Base-by-base conservation (phyloP, 2,113 vertebrate genomes). In the Cyanocitta stelleri region DNA sequence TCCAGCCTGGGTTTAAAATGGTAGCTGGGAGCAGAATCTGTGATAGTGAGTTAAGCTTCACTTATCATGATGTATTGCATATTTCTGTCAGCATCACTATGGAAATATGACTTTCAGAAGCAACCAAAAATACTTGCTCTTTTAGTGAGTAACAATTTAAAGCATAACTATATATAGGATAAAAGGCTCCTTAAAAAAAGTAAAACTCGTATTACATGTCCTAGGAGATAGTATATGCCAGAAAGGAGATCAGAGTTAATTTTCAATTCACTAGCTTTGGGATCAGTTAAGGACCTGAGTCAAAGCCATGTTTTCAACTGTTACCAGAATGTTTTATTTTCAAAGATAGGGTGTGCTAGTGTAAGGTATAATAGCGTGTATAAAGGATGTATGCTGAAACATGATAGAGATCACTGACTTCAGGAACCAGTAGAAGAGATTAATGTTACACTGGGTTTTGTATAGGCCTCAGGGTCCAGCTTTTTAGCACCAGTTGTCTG, bases 81-180 rank as follows among this genome's bases (percentile, higher is more conserved):
- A 75, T 87, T 94, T 81, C 83, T 97, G 92, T 89, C 92, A 90
- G 91, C 54, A 95, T 97, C 90, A 87, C 94, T 96, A 95, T 95
- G 95, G 91, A 97, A 97, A 97, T 96, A 73, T 51, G 89, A 89
- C 93, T 95, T 96, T 95, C 87, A 95, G 85, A 82, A 87, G 89
- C 67, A 94, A 97, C 95, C 87, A 97, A 96, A 96, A 96, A 97
- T 97, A 96, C 95, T 97, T 96, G 96, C 90, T 96, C 94, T 97
- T 97, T 96, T 97, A 90, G 89, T 90, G 90, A 97, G 92, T 82
- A 96, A 90, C 94, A 93, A 39, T 90, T 94, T 85, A 74, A 95
- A 91, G 89, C 66, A 61, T 10, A 79, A 68, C 85, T 95, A 92
- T 97, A 88, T 90, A 88, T 94, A 91, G 75, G 75, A 69, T 79